Conservation (phyloP, 1,140 invertebrate genomes). For the Bombus difficillimus region DNA sequence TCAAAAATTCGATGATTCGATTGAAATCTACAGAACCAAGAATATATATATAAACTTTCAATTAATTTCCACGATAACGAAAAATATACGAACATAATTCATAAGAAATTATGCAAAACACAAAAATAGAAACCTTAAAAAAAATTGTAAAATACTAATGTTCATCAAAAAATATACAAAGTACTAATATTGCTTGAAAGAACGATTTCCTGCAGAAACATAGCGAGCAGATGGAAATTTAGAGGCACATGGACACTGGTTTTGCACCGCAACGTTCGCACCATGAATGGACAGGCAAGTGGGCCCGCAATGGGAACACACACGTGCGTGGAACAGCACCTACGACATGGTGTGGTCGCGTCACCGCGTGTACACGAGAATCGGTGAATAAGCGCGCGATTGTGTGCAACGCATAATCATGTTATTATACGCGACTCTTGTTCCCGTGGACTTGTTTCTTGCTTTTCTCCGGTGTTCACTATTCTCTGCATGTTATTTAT, state of each 20-base stretch:
- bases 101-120: neutral
- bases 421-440: conserved; percentile 42
- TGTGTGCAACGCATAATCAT: conserved; percentile 36
- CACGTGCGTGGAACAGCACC: conserved; percentile 31
- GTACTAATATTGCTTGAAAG: neutral
- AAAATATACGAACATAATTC: neutral
- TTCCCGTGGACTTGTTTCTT: neutral
- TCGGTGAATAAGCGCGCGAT: conserved; percentile 60
- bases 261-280: conserved; percentile 63
- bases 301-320: conserved; percentile 30
- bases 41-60: neutral
- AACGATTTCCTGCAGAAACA: neutral
- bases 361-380: conserved; percentile 57
- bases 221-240: neutral
- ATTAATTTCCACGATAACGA: neutral
- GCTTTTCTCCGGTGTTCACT: neutral
- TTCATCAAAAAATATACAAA: neutral
- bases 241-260: neutral
- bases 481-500: conserved; percentile 2
- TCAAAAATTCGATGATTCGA: neutral
- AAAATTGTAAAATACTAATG: neutral
- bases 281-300: conserved; percentile 75
- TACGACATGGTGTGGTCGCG: conserved; percentile 30
- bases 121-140: neutral
- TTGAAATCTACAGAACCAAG: neutral